phyloP scores from a whole-genome alignment of 2,888 invertebrate genomes.

The Hybos culiciformis region DNA sequence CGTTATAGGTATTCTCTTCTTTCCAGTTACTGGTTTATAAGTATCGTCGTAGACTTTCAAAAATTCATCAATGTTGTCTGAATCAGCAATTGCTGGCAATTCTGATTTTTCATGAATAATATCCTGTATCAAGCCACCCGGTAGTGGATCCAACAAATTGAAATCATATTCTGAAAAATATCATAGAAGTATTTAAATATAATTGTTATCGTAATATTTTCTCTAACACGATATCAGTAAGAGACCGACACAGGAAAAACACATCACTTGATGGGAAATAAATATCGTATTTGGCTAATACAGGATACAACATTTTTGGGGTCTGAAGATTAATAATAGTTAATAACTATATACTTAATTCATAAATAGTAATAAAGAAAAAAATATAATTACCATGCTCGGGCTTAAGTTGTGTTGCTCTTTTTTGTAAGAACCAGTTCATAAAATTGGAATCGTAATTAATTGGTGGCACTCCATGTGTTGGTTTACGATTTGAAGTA shows the following conservation, averaged over 20 bases:
- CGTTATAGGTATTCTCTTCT: conserved; percentile 33
- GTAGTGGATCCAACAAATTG: conserved; percentile 25
- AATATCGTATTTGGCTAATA: no score
- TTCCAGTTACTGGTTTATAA: conserved; percentile 31
- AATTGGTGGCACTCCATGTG: conserved; percentile 1
- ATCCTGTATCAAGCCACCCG: conserved; percentile 28
- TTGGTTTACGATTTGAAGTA: conserved; percentile 2
- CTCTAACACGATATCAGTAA: no score
- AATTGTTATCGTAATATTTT: background rate
- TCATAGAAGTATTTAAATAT: background rate
- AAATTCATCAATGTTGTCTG: conserved; percentile 33
- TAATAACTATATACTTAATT: no score
- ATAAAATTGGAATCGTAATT: conserved; percentile 12
- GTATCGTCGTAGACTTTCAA: conserved; percentile 33
- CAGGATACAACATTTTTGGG: no score
- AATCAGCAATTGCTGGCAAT: conserved; percentile 18
- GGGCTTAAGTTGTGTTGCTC: conserved; percentile 10
- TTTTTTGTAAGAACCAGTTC: conserved; percentile 16
- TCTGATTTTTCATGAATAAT: conserved; percentile 25
- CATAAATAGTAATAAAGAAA: no score
- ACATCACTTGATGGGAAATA: no score
- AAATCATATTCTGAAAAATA: conserved; percentile 14
- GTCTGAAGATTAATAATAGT: no score
- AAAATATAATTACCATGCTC: conserved; percentile 9
- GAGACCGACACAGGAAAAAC: no score